phyloP scores from a whole-genome alignment of 2,888 invertebrate species.

The Caradrina kadenii region DNA sequence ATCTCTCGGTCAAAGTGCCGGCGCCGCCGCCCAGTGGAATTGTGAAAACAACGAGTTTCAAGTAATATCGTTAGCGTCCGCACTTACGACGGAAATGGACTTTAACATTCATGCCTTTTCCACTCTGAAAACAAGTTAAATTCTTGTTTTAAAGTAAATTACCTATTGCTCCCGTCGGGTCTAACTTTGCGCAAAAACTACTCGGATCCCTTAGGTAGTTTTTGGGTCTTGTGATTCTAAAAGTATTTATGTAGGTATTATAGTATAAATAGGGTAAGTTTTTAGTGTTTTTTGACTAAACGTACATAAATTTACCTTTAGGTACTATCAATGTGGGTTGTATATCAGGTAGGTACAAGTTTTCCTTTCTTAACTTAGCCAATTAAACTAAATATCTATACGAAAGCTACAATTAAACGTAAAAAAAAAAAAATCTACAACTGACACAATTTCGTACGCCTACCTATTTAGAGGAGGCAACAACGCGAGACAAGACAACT shows the following conservation, averaged over 20 bases:
- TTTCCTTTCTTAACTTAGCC: neutral
- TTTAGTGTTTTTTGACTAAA: neutral
- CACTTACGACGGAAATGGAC: slow-evolving; percentile 27
- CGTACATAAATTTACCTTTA: neutral
- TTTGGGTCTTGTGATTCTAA: neutral
- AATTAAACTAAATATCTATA: neutral
- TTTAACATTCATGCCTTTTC: slow-evolving; percentile 21
- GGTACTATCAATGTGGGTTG: too few species aligned
- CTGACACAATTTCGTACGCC: neutral
- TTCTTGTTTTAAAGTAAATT: slow-evolving; percentile 6
- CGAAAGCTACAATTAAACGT: neutral
- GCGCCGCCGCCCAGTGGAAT: slow-evolving; percentile 6
- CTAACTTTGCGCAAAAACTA: neutral
- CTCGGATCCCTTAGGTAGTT: neutral
- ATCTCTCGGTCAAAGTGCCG: slow-evolving; percentile 18
- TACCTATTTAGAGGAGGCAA: neutral
- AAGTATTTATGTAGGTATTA: too few species aligned
- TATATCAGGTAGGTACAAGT: neutral
- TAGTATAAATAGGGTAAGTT: too few species aligned
- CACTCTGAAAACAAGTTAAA: slow-evolving; percentile 23
- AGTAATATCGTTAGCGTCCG: slow-evolving; percentile 44
- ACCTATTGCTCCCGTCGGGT: neutral
- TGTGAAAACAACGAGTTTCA: slow-evolving; percentile 41
- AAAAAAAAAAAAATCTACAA: neutral
- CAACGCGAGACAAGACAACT: slow-evolving; percentile 6